Evolutionary conservation across 1,140 invertebrate genomes (phyloP).

Genomic region (Cydia amplana): DNA sequence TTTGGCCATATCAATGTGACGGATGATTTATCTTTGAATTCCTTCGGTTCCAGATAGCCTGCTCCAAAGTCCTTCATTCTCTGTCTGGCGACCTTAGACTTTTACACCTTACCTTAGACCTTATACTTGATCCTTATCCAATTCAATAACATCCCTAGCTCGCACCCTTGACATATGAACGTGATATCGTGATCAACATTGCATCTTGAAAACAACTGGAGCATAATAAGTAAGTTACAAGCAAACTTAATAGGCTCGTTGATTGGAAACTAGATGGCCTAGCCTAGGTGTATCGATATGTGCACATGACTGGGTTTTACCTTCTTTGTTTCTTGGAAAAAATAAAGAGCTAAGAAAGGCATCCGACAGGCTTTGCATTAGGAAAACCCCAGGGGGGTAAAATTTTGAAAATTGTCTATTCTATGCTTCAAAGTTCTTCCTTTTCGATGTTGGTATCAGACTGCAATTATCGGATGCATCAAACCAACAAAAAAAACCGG

Average conservation of each 20-base stretch:
- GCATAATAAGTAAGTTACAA: neutral
- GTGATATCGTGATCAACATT: slow-evolving; percentile 22
- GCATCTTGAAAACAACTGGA: slow-evolving; percentile 30
- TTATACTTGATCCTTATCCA: neutral
- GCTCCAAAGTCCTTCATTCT: no score
- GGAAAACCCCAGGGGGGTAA: no score
- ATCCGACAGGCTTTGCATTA: no score
- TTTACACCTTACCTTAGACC: neutral
- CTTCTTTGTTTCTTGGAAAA: slow-evolving; percentile 2
- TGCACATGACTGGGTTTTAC: neutral
- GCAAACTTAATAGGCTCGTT: neutral
- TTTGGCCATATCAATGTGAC: no score
- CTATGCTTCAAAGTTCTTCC: neutral
- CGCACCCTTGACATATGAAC: slow-evolving; percentile 16
- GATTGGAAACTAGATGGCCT: slow-evolving; percentile 17
- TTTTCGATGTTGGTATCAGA: neutral
- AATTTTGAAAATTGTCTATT: no score
- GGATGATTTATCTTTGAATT: no score
- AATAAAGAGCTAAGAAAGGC: neutral
- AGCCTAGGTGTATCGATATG: neutral
- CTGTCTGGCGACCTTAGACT: no score
- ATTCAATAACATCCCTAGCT: slow-evolving; percentile 18
- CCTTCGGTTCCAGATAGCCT: no score
- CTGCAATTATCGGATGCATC: neutral
- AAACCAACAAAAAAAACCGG: no score